These are phyloP conservation scores for Porites lobata DNA, from an alignment of 92 coral and sea anemone genomes.

Conservation along the genomic window DNA sequence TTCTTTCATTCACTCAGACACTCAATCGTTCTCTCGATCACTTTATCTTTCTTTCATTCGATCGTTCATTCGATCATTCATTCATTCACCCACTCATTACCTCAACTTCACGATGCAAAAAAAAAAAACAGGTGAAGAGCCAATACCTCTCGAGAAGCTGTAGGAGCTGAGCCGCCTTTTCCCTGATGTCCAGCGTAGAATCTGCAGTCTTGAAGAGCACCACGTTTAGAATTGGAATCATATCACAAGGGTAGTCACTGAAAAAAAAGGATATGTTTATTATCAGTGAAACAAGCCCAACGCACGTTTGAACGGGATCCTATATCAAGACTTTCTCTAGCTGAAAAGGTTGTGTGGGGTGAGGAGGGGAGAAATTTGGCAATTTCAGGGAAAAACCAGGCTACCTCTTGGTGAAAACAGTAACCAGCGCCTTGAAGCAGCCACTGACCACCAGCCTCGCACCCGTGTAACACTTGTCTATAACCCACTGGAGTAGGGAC, in stretches of 20 bases:
- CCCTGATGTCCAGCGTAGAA: conserved; percentile 85
- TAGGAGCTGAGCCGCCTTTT: conserved; percentile 95
- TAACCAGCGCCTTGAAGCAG: conserved; percentile 93
- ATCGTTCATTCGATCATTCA: no score
- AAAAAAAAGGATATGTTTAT: neutral
- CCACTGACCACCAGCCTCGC: conserved; percentile 90
- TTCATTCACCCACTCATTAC: no score
- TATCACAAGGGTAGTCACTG: conserved; percentile 95
- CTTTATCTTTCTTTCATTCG: no score
- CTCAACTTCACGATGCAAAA: no score
- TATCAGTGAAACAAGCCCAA: neutral
- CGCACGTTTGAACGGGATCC: neutral
- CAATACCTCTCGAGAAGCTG: conserved; percentile 94
- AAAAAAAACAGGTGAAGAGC: no score
- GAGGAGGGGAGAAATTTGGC: neutral
- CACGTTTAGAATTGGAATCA: conserved; percentile 92
- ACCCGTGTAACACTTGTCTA: conserved; percentile 97
- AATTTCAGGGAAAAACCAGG: no score
- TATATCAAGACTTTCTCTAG: neutral
- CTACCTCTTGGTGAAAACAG: conserved; percentile 93
- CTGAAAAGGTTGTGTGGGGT: no score
- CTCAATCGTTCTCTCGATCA: no score
- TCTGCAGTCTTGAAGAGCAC: conserved; percentile 97
- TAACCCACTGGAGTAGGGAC: conserved; percentile 93
- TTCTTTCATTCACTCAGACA: no score